These are phyloP conservation scores for Eristalinus aeneus DNA, from an alignment of 2,888 invertebrate genomes.

Conservation along the genomic window DNA sequence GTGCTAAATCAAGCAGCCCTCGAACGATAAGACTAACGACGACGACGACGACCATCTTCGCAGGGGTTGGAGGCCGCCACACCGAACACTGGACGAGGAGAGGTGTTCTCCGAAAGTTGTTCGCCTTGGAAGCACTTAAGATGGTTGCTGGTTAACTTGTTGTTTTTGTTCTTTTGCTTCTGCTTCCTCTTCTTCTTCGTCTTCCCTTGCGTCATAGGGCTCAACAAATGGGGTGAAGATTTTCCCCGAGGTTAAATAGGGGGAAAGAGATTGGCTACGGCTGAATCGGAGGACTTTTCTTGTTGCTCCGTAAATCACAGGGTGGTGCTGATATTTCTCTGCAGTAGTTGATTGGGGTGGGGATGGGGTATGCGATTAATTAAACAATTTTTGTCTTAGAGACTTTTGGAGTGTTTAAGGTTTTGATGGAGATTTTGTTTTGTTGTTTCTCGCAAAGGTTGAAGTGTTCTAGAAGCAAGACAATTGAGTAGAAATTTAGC, in stretches of 20 bases:
- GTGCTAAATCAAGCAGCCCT: slow-evolving; percentile 65
- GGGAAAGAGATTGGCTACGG: neutral
- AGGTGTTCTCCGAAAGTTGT: slow-evolving; percentile 41
- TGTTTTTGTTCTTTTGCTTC: neutral
- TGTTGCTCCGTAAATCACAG: neutral
- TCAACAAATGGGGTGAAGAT: neutral
- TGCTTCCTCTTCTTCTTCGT: no score
- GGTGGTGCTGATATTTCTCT: neutral
- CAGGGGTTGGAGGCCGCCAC: neutral
- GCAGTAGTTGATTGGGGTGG: neutral
- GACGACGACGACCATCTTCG: neutral
- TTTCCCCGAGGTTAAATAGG: neutral
- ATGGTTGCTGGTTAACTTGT: slow-evolving; percentile 23
- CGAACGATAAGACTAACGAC: slow-evolving; percentile 30
- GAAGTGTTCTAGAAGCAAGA: no score
- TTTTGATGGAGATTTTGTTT: no score
- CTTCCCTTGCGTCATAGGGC: no score
- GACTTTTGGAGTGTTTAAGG: no score
- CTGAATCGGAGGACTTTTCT: neutral
- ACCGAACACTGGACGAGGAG: slow-evolving; percentile 15
- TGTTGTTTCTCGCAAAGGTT: no score
- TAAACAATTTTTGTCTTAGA: no score
- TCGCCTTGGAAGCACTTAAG: slow-evolving; percentile 47
- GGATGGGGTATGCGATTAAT: neutral
- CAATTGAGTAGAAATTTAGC: no score